These are phyloP conservation scores for Chionoecetes opilio DNA, from an alignment of 1,140 invertebrate genomes.

Conservation along the genomic window DNA sequence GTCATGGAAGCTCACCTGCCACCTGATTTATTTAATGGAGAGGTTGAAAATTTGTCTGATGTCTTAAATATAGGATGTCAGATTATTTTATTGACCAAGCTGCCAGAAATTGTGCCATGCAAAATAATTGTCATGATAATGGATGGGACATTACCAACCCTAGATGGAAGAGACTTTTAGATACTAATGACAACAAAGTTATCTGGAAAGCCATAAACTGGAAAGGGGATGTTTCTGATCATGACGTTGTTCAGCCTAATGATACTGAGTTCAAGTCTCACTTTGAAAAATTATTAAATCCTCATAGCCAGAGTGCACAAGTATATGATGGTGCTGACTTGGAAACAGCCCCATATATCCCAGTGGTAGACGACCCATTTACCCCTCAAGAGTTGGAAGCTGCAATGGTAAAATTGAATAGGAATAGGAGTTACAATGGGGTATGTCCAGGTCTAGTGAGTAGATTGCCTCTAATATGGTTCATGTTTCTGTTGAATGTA, in stretches of 20 bases:
- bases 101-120: background rate
- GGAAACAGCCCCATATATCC: slow-evolving; percentile 44
- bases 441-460: slow-evolving; percentile 37
- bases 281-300: slow-evolving; percentile 50
- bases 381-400: background rate
- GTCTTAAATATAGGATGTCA: background rate
- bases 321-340: no score
- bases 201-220: slow-evolving; percentile 50
- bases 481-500: slow-evolving; percentile 39
- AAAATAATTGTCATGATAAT: slow-evolving; percentile 9
- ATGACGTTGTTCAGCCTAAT: background rate
- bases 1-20: background rate
- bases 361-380: slow-evolving; percentile 36
- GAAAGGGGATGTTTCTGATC: slow-evolving; percentile 43
- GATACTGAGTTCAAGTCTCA: slow-evolving; percentile 36
- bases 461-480: background rate
- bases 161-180: slow-evolving; percentile 49
- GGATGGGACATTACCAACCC: slow-evolving; percentile 14
- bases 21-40: no score
- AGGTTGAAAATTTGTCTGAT: background rate
- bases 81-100: background rate
- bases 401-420: background rate
- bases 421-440: slow-evolving; percentile 36
- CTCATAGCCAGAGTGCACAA: background rate
- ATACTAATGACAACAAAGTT: slow-evolving; percentile 35